Conservation (phyloP, 2,113 vertebrate genomes). For the Entomyzon cyanotis region DNA sequence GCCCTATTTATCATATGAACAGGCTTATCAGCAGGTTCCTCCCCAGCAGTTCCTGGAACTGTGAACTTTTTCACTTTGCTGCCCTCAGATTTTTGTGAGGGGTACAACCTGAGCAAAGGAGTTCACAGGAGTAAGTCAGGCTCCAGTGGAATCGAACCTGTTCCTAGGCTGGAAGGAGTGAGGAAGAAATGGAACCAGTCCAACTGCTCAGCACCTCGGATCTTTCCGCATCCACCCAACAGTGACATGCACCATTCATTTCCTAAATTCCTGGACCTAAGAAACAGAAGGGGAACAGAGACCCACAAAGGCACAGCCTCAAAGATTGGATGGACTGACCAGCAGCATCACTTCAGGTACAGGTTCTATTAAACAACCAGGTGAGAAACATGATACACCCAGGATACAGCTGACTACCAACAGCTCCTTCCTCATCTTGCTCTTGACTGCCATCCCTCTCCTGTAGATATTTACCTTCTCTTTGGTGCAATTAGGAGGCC, state of each 20-base stretch:
- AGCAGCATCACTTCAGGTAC: neutral
- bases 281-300: neutral
- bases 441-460: neutral
- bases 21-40: neutral
- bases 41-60: neutral
- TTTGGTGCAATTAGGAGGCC: neutral
- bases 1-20: neutral
- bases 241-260: neutral
- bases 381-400: neutral
- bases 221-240: neutral
- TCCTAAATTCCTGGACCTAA: neutral
- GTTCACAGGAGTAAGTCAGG: rapidly evolving
- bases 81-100: neutral
- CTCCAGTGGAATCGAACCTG: neutral
- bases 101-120: neutral
- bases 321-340: neutral
- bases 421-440: neutral
- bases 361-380: neutral
- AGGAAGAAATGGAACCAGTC: neutral
- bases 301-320: neutral
- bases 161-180: neutral
- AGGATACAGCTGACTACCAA: neutral
- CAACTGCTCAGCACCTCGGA: neutral
- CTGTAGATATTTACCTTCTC: neutral
- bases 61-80: rapidly evolving